Evolutionary conservation across 2,797 vertebrate species (phyloP).

Genomic region (Schizopygopsis malacanthus): DNA sequence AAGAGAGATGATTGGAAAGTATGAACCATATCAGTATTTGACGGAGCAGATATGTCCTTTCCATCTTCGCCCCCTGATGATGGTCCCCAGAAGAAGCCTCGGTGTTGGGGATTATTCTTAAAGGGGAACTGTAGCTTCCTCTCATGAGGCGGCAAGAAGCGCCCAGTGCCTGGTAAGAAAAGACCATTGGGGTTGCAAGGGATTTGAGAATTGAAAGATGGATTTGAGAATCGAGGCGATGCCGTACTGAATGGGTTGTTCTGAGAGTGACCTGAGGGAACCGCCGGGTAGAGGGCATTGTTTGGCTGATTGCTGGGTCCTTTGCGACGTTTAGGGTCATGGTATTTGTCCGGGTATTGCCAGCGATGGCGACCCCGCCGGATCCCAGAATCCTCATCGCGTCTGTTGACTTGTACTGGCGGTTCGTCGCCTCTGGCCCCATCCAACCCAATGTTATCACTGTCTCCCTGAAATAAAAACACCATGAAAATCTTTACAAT

Average conservation of each 20-base stretch:
- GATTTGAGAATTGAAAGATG: slow-evolving; percentile 73
- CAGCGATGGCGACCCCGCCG: slow-evolving; percentile 81
- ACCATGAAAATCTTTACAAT: background rate
- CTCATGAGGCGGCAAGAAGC: slow-evolving; percentile 85
- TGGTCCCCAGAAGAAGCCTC: slow-evolving; percentile 83
- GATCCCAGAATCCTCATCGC: slow-evolving; percentile 36
- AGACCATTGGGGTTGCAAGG: slow-evolving; percentile 69
- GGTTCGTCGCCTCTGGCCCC: slow-evolving; percentile 22
- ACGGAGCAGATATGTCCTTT: slow-evolving; percentile 27
- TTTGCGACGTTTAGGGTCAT: slow-evolving; percentile 83
- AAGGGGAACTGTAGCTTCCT: slow-evolving; percentile 86
- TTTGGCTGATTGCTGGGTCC: slow-evolving; percentile 56
- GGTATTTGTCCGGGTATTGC: slow-evolving; percentile 87
- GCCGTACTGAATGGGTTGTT: slow-evolving; percentile 40
- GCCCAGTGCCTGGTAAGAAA: slow-evolving; percentile 80
- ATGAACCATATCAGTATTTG: slow-evolving; percentile 49
- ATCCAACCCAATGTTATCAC: slow-evolving; percentile 4
- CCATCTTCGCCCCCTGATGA: slow-evolving; percentile 64
- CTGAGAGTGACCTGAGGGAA: slow-evolving; percentile 36
- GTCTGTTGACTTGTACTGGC: background rate
- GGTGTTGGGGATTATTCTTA: slow-evolving; percentile 85
- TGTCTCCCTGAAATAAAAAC: slow-evolving; percentile 47
- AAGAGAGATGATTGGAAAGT: slow-evolving; percentile 55
- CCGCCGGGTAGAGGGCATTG: background rate
- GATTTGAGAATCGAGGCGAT: slow-evolving; percentile 68